Evolutionary conservation across 2,888 invertebrate species (phyloP), one percentile per base, ranked within the genome.

Genomic region (Emesis furor): DNA sequence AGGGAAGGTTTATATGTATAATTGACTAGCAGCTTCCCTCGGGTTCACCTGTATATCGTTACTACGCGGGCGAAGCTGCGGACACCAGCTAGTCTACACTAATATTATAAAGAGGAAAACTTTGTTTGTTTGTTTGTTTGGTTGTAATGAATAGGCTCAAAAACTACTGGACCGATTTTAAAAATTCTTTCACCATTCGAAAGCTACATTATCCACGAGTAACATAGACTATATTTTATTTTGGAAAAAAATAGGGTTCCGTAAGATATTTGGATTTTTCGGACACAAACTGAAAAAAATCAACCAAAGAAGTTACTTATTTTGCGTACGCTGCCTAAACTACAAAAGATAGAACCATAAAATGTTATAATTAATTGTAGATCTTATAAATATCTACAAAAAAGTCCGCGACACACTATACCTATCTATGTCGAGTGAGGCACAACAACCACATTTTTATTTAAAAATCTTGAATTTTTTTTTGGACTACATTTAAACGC

Each of bases 221-320:
- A 32, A 55, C 55, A 67, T 42, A 46, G 71, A 46, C 71, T 17
- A 24, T 46, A 71, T 71, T 77, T 55, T 67, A 35, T 68, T 68
- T 68, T 35, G 67, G 67, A 68, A 68, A 67, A 51, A 68, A 68
- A 68, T 68, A 68, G 67, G 12, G 59, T 24, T 59, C 24, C 7
- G 24, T 24, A 59, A 59, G 8, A 59, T 59, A 24, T 59, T 59
- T 32, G 67, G 39, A 35, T 14, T 68, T 68, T 68, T 68, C 75
- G 81, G 78, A 78, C 78, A 75, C 78, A 81, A 78, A 51, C 78
- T 81, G 75, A 75, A 78, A 81, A 81, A 81, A 78, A 78, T 81
- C 78, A 72, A 81, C 78, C 75, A 81, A 75, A 78, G 75, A 81
- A 81, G 81, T 81, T 78, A 81, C 78, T 81, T 75, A 75, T 81